phyloP scores from a whole-genome alignment of 2,113 vertebrate species.

The Nibea coibor region DNA sequence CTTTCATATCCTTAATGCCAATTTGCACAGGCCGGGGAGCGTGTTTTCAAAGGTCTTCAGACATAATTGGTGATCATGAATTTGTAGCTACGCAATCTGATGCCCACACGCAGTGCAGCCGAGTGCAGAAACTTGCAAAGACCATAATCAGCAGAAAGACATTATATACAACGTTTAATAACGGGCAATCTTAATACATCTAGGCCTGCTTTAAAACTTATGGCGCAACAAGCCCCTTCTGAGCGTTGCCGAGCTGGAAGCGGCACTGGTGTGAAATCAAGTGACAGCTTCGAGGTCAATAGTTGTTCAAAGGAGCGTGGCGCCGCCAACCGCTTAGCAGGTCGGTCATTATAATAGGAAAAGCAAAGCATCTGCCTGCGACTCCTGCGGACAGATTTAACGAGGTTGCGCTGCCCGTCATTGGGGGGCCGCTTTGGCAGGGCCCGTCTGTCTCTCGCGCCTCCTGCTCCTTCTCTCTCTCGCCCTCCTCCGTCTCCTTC shows the following conservation, averaged over 20 bases:
- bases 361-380: conserved; percentile 74
- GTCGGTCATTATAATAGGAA: conserved; percentile 71
- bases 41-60: conserved; percentile 56
- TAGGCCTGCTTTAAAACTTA: conserved; percentile 30
- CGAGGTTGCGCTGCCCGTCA: conserved; percentile 69
- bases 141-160: background rate
- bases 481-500: background rate
- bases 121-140: background rate
- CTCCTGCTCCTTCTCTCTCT: conserved; percentile 17
- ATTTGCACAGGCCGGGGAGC: conserved; percentile 59
- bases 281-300: conserved; percentile 72
- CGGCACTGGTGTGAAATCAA: conserved; percentile 28
- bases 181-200: conserved; percentile 25
- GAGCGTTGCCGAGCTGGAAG: conserved; percentile 52
- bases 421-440: conserved; percentile 56
- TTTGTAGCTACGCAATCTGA: conserved; percentile 34
- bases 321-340: conserved; percentile 61
- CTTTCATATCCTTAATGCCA: conserved; percentile 73
- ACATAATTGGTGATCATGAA: conserved; percentile 61
- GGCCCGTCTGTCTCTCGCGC: conserved; percentile 38
- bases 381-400: conserved; percentile 74
- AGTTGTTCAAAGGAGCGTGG: conserved; percentile 71
- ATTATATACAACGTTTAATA: conserved; percentile 23
- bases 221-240: conserved; percentile 39
- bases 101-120: conserved; percentile 33